These are phyloP conservation scores for Mycteria americana DNA, from an alignment of 2,797 vertebrate genomes.

Conservation along the genomic window DNA sequence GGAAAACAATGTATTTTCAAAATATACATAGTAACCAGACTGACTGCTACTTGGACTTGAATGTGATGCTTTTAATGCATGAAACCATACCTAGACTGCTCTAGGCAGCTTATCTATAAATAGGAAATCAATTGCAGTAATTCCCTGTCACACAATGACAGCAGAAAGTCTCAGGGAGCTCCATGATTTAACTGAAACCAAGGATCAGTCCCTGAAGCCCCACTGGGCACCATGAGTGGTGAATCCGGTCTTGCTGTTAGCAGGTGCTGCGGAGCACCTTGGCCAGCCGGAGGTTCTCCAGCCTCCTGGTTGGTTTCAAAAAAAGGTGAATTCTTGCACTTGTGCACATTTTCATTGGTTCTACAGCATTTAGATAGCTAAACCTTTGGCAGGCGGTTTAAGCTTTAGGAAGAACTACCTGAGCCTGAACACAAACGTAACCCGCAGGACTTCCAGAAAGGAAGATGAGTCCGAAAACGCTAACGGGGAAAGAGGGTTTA, in stretches of 20 bases:
- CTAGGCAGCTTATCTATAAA: not conserved
- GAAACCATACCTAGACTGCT: fast-evolving
- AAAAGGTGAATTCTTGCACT: fast-evolving
- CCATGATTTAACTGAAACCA: fast-evolving
- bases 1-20: not conserved
- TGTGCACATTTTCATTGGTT: not conserved
- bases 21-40: not conserved
- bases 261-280: too few species aligned
- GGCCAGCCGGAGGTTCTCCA: fast-evolving
- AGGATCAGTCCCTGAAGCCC: not conserved
- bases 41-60: not conserved
- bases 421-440: fast-evolving
- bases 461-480: fast-evolving
- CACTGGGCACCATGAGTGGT: fast-evolving
- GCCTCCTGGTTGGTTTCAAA: not conserved
- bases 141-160: too few species aligned
- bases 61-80: fast-evolving
- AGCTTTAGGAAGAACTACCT: fast-evolving
- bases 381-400: fast-evolving
- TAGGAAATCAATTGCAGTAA: not conserved
- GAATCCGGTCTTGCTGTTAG: fast-evolving
- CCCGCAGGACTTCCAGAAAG: fast-evolving
- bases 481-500: fast-evolving
- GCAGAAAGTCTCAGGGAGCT: not conserved
- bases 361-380: not conserved